Conservation (phyloP, 2,113 vertebrate genomes). For the Cricetomys ansorgei region DNA sequence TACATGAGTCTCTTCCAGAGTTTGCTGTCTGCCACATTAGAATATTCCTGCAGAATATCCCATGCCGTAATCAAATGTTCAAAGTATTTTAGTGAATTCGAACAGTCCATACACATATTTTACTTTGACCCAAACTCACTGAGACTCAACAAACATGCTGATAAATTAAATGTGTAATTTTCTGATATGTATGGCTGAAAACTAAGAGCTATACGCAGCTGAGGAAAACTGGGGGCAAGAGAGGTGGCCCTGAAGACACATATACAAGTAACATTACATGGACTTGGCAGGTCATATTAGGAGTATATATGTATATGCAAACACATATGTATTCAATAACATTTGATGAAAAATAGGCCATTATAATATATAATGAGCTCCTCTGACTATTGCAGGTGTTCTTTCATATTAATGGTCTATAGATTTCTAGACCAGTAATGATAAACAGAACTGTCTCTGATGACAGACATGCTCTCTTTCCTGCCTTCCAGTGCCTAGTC, state of each 20-base stretch:
- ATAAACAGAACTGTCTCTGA: background rate
- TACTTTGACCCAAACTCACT: background rate
- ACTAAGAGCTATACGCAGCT: background rate
- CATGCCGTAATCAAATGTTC: background rate
- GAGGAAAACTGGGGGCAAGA: background rate
- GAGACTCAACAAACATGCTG: background rate
- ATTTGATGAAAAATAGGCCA: background rate
- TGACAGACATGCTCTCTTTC: background rate
- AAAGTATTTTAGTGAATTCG: background rate
- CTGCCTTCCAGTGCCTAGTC: background rate
- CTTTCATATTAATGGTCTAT: background rate
- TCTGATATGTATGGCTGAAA: background rate
- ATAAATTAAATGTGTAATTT: background rate
- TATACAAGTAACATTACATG: background rate
- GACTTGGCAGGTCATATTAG: background rate
- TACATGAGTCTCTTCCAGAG: background rate
- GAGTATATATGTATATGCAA: background rate
- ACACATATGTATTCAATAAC: background rate
- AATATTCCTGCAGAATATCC: background rate
- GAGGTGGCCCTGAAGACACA: background rate
- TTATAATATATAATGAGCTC: background rate
- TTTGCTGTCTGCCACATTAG: background rate
- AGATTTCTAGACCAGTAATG: background rate
- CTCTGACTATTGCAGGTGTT: background rate
- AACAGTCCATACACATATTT: background rate